A percentile compares a stretch with the other conserved stretches of the same genome.
phyloP scores from a whole-genome alignment of 30 jellyfish, hydroid and myxozoan genomes.

The Hydra vulgaris region DNA sequence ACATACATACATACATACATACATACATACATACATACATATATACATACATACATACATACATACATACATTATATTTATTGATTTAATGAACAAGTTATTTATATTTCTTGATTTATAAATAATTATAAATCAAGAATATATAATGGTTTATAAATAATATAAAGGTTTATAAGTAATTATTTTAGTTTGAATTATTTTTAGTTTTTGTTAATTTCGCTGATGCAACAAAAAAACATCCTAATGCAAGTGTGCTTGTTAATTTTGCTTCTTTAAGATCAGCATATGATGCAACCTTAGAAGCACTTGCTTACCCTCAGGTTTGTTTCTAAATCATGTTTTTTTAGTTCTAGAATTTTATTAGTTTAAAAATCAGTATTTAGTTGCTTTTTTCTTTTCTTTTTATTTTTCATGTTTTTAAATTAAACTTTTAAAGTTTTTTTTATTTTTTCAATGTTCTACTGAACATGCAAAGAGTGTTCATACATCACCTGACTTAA shows the following conservation, averaged over 20 bases:
- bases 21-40: too few relatives aligned
- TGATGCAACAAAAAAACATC: slow-evolving; percentile 72
- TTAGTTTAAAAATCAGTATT: neutral
- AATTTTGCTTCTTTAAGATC: slow-evolving; percentile 97
- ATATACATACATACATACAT: too few relatives aligned
- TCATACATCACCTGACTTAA: too few relatives aligned
- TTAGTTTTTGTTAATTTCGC: slow-evolving; percentile 61
- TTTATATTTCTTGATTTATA: neutral
- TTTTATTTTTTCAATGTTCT: too few relatives aligned
- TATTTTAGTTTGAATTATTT: neutral
- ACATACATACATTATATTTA: neutral
- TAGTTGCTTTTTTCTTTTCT: neutral
- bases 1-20: too few relatives aligned
- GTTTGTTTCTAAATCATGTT: too few relatives aligned
- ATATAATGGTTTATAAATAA: neutral
- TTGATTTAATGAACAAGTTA: neutral
- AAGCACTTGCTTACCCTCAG: slow-evolving; percentile 84
- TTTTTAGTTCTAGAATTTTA: neutral
- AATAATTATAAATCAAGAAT: neutral
- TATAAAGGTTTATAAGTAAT: neutral
- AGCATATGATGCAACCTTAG: slow-evolving; percentile 87
- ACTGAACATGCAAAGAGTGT: too few relatives aligned
- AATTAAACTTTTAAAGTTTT: too few relatives aligned
- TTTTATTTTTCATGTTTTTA: neutral
- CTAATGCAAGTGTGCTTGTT: slow-evolving; percentile 77